Evolutionary conservation across 2,113 vertebrate species (phyloP).

Genomic region (Microtus ochrogaster): DNA sequence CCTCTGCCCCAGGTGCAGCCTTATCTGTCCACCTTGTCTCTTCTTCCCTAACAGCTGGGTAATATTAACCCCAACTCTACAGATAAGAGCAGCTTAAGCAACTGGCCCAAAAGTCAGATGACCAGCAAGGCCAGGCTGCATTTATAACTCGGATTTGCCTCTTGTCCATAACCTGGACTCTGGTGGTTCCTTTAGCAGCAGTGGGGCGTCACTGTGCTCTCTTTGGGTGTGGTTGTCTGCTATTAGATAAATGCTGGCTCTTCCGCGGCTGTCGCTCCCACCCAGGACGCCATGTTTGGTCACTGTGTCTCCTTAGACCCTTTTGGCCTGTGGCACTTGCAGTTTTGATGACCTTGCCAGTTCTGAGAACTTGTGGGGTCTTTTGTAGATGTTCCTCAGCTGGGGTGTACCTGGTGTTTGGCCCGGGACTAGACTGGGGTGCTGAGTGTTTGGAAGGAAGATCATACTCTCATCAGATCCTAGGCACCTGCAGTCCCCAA

Average conservation of each 20-base stretch:
- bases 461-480: not conserved
- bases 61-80: not conserved
- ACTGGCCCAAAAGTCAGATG: slow-evolving; percentile 9
- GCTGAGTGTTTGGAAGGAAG: not conserved
- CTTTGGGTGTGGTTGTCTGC: not conserved
- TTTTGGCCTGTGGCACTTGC: not conserved
- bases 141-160: not conserved
- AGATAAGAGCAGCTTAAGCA: slow-evolving; percentile 19
- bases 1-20: not conserved
- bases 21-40: not conserved
- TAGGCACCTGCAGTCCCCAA: too few species aligned
- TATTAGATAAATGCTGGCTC: not conserved
- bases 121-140: not conserved
- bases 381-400: not conserved
- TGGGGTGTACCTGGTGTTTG: not conserved
- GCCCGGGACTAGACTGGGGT: not conserved
- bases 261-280: not conserved
- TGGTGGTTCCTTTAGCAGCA: not conserved
- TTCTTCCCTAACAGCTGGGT: not conserved
- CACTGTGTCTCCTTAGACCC: not conserved
- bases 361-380: not conserved
- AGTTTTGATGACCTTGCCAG: not conserved
- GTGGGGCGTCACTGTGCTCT: not conserved
- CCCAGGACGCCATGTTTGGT: not conserved
- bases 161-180: not conserved